These are phyloP conservation scores for Cliona cf. orientalis DNA, from an alignment of 37 sponge, comb jelly and placozoan species.

Conservation along the genomic window DNA sequence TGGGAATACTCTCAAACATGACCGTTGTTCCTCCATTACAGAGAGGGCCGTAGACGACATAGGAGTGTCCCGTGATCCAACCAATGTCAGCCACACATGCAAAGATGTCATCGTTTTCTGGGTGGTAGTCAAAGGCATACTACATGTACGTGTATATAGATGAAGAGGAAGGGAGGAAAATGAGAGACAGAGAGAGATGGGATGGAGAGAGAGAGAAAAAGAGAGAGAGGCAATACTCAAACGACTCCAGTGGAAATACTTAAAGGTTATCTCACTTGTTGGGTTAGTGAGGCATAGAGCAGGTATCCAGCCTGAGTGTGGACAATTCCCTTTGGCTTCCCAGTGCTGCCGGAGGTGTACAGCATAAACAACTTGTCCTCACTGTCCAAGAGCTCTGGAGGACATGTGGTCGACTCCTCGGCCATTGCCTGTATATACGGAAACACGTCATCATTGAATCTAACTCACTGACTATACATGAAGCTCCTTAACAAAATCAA, in stretches of 20 bases:
- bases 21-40: constrained; percentile 94
- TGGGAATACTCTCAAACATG: constrained; percentile 93
- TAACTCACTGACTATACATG: not conserved
- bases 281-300: constrained; percentile 90
- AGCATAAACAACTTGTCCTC: constrained; percentile 96
- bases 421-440: constrained; percentile 94
- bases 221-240: not conserved
- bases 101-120: constrained; percentile 82
- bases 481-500: not conserved
- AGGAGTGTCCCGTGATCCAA: constrained; percentile 98
- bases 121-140: constrained; percentile 92
- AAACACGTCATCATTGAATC: too few relatives aligned
- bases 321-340: constrained; percentile 94
- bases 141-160: too few relatives aligned
- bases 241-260: not conserved
- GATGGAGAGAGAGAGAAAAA: not conserved
- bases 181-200: not conserved
- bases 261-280: constrained; percentile 72
- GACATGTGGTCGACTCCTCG: constrained; percentile 69
- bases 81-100: constrained; percentile 99
- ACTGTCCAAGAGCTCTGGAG: constrained; percentile 89
- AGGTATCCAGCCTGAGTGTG: constrained; percentile 99
- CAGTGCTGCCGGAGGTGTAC: constrained; percentile 98
- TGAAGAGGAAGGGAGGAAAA: not conserved
- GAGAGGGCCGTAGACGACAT: constrained; percentile 95